Percentiles rank a stretch among this genome's conserved stretches.
Evolutionary conservation across 2,888 invertebrate species (phyloP).

Genomic region (Nomada fucata): DNA sequence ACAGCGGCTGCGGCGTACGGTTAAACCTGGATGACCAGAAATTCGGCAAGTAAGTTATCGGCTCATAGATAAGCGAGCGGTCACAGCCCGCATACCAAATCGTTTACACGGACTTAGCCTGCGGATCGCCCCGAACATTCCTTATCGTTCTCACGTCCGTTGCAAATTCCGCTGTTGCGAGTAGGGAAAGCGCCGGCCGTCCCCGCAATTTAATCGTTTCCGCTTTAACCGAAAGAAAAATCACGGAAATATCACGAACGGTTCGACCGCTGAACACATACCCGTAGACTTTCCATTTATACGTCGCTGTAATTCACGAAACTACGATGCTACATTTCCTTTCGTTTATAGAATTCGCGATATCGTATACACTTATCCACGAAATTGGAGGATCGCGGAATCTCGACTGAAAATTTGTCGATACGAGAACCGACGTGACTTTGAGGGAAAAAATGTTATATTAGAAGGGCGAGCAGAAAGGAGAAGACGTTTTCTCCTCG

Average conservation of each 20-base stretch:
- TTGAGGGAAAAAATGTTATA: too few species aligned
- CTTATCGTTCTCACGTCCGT: constrained; percentile 71
- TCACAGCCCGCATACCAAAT: constrained; percentile 66
- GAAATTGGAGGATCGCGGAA: too few species aligned
- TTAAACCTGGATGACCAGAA: constrained; percentile 64
- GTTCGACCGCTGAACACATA: background rate
- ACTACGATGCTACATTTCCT: background rate
- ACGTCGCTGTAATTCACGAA: too few species aligned
- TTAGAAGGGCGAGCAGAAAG: too few species aligned
- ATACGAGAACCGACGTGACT: too few species aligned
- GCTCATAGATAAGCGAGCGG: constrained; percentile 69
- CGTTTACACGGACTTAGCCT: constrained; percentile 46
- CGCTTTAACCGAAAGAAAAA: constrained; percentile 2
- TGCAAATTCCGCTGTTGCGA: constrained; percentile 64
- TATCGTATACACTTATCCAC: too few species aligned
- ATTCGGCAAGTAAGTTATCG: constrained; percentile 73
- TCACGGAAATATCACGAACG: constrained; percentile 8
- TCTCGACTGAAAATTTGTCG: too few species aligned
- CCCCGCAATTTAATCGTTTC: constrained; percentile 40
- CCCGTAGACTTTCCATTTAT: too few species aligned
- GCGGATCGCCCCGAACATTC: constrained; percentile 62
- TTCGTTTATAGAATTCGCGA: too few species aligned
- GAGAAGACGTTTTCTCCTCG: too few species aligned
- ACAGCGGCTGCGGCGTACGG: constrained; percentile 24
- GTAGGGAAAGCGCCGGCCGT: constrained; percentile 51